phyloP scores from a whole-genome alignment of 64 coral and sea anemone species.

The Astreopora myriophthalma region DNA sequence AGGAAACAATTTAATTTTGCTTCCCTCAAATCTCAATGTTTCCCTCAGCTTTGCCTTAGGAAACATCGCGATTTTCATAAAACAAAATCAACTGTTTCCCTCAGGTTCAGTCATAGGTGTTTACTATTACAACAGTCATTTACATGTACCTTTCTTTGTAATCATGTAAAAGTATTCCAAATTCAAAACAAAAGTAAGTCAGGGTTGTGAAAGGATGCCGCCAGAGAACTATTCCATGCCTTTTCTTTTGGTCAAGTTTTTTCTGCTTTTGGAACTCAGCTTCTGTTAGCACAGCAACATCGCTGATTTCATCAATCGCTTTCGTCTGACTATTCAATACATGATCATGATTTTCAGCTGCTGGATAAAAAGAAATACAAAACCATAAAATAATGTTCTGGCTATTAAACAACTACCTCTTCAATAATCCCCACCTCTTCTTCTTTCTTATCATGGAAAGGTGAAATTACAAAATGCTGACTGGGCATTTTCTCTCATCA shows the following conservation, averaged over 20 bases:
- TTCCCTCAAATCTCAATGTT: too few species aligned
- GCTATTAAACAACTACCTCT: too few species aligned
- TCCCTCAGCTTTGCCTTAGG: too few species aligned
- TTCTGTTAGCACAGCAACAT: slow-evolving; percentile 36
- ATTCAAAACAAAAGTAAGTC: slow-evolving; percentile 89
- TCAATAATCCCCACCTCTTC: too few species aligned
- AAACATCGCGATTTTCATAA: too few species aligned
- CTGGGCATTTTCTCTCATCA: too few species aligned
- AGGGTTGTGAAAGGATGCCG: slow-evolving; percentile 75
- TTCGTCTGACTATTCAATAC: background rate
- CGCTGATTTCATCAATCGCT: background rate
- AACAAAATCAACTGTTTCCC: too few species aligned
- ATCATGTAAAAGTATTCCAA: slow-evolving; percentile 82
- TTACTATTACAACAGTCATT: background rate
- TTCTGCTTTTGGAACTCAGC: slow-evolving; percentile 66
- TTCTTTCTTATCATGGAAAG: too few species aligned
- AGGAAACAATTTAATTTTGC: too few species aligned
- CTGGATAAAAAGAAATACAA: background rate
- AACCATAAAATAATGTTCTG: background rate
- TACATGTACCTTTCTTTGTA: slow-evolving; percentile 79
- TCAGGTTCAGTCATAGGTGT: too few species aligned
- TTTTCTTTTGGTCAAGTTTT: slow-evolving; percentile 84
- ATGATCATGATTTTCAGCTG: background rate
- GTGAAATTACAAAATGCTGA: too few species aligned
- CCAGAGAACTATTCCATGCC: slow-evolving; percentile 94